These are phyloP conservation scores for Eleginops maclovinus DNA, from an alignment of 2,113 vertebrate genomes.

Conservation along the genomic window DNA sequence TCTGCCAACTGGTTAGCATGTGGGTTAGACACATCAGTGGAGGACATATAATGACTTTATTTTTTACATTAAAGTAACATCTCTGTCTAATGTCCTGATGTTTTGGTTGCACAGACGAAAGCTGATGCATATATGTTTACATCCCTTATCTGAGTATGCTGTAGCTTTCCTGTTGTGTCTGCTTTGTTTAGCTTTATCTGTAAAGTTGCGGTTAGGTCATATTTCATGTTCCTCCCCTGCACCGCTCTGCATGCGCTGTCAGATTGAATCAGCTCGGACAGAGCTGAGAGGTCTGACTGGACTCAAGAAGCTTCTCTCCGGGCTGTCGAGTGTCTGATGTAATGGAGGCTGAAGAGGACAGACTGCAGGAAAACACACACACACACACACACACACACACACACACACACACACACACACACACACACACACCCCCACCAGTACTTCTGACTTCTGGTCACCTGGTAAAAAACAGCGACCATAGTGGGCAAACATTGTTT, in stretches of 20 bases:
- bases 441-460: constrained; percentile 9
- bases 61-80: neutral
- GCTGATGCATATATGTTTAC: neutral
- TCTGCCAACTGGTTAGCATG: constrained; percentile 32
- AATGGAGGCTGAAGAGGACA: constrained; percentile 66
- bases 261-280: constrained; percentile 56
- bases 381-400: constrained; percentile 5
- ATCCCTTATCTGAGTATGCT: neutral
- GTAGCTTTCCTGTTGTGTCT: neutral
- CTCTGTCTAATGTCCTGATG: neutral
- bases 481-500: constrained; percentile 32
- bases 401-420: constrained; percentile 19
- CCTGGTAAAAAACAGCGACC: constrained; percentile 23
- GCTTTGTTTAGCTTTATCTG: neutral
- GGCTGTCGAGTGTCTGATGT: constrained; percentile 63
- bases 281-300: constrained; percentile 54
- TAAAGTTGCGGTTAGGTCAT: constrained; percentile 10
- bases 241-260: constrained; percentile 54
- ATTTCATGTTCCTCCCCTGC: constrained; percentile 27
- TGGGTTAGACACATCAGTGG: constrained; percentile 9
- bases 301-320: constrained; percentile 59
- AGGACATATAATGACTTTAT: neutral
- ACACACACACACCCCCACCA: neutral
- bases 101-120: constrained; percentile 7
- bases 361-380: constrained; percentile 1